Conservation (phyloP, 2,888 invertebrate genomes). For the Proisotoma minuta region DNA sequence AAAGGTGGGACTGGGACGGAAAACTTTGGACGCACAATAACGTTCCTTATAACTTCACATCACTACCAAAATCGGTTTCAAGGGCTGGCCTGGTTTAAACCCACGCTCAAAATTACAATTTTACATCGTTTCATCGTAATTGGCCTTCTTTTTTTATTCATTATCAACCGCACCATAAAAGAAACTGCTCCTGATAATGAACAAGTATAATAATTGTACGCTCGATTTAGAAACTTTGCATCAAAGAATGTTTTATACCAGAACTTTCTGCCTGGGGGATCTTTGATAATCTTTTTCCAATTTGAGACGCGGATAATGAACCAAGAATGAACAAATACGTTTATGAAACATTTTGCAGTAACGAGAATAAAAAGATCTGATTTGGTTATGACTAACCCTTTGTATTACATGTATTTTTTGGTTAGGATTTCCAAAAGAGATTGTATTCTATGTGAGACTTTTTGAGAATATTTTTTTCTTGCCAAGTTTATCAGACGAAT, state of each 20-base stretch:
- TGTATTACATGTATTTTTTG: too few species aligned
- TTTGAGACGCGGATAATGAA: background rate
- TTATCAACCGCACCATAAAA: constrained; percentile 6
- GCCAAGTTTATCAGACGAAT: background rate
- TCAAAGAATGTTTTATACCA: background rate
- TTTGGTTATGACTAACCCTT: background rate
- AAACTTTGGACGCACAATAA: background rate
- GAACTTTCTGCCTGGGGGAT: constrained; percentile 8
- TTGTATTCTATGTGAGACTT: too few species aligned
- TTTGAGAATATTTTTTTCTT: background rate
- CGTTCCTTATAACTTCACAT: background rate
- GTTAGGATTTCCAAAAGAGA: too few species aligned
- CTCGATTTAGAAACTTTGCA: background rate
- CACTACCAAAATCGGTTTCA: constrained; percentile 1
- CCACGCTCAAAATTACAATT: constrained; percentile 8
- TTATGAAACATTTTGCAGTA: too few species aligned
- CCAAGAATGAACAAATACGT: too few species aligned
- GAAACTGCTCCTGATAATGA: background rate
- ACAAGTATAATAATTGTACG: background rate
- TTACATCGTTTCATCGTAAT: constrained; percentile 7
- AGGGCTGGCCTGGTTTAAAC: constrained; percentile 15
- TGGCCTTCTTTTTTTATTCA: constrained; percentile 3
- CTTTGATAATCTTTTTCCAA: background rate
- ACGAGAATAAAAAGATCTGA: background rate
- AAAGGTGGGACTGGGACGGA: background rate